phyloP scores from a whole-genome alignment of 2,113 vertebrate genomes.

The Petrocephalus microphthalmus region DNA sequence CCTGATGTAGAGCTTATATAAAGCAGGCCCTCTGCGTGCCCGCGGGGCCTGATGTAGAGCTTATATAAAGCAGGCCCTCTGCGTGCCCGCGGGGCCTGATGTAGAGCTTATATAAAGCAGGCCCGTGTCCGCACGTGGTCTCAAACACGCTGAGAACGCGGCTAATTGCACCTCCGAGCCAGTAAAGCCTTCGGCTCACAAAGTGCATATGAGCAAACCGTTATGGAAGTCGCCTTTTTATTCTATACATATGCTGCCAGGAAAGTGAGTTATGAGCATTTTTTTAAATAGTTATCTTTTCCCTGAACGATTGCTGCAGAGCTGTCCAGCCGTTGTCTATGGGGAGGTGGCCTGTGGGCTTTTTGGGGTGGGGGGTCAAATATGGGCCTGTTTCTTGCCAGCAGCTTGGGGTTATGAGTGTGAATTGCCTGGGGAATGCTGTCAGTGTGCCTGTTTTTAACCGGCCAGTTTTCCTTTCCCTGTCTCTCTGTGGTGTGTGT shows the following conservation, averaged over 20 bases:
- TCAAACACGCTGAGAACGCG: conserved; percentile 40
- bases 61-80: too few species aligned
- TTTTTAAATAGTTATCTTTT: conserved; percentile 20
- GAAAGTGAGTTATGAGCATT: conserved; percentile 9
- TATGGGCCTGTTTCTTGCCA: background rate
- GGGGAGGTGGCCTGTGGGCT: background rate
- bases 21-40: conserved; percentile 39
- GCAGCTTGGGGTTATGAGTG: background rate
- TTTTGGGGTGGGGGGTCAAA: background rate
- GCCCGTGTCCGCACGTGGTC: conserved; percentile 33
- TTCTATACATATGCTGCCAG: background rate
- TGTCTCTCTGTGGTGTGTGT: background rate
- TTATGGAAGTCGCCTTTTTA: conserved; percentile 13
- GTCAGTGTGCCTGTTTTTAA: background rate
- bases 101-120: conserved; percentile 39
- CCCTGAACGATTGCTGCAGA: background rate
- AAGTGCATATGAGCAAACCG: conserved; percentile 29
- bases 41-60: too few species aligned
- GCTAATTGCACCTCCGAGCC: conserved; percentile 29
- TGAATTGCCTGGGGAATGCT: background rate
- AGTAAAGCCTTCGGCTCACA: conserved; percentile 42
- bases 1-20: too few species aligned
- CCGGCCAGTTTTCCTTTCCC: background rate
- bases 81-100: conserved; percentile 39
- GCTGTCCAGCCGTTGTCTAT: background rate